These are phyloP conservation scores for Drosophila tani DNA, from an alignment of 1,140 invertebrate genomes.

Conservation along the genomic window DNA sequence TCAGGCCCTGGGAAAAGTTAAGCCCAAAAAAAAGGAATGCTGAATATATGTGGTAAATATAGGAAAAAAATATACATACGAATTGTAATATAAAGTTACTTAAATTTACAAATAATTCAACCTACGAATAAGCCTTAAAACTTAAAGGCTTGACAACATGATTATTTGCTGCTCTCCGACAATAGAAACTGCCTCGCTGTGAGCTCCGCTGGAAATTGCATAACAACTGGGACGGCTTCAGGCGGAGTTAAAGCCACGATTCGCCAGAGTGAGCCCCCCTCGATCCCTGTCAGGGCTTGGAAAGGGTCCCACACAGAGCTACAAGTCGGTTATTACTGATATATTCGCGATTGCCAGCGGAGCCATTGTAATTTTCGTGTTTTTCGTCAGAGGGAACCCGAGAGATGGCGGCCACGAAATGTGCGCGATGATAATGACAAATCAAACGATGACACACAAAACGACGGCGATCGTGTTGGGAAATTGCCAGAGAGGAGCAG, in stretches of 20 bases:
- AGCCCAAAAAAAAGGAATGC: background rate
- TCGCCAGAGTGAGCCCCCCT: constrained; percentile 4
- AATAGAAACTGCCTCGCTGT: constrained; percentile 25
- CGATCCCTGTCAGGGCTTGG: constrained; percentile 11
- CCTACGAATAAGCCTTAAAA: background rate
- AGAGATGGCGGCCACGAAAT: constrained; percentile 55
- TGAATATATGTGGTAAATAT: background rate
- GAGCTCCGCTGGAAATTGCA: constrained; percentile 28
- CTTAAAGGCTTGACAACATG: constrained; percentile 30
- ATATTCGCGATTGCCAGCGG: constrained; percentile 58
- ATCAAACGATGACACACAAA: constrained; percentile 83
- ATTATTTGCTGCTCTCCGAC: constrained; percentile 29
- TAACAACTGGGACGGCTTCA: constrained; percentile 28
- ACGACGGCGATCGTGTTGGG: constrained; percentile 73
- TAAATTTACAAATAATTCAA: constrained; percentile 11
- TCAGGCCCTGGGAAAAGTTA: background rate
- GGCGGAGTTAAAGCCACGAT: constrained; percentile 33
- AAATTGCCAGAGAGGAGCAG: constrained; percentile 61
- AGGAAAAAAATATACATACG: background rate
- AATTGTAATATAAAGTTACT: constrained; percentile 5
- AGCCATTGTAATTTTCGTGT: constrained; percentile 80
- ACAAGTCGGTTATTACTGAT: constrained; percentile 78
- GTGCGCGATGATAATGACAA: constrained; percentile 81
- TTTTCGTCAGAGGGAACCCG: constrained; percentile 52
- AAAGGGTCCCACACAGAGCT: constrained; percentile 62